Evolutionary conservation across 2,888 invertebrate genomes (phyloP).

Genomic region (Cyclophora albipunctata): DNA sequence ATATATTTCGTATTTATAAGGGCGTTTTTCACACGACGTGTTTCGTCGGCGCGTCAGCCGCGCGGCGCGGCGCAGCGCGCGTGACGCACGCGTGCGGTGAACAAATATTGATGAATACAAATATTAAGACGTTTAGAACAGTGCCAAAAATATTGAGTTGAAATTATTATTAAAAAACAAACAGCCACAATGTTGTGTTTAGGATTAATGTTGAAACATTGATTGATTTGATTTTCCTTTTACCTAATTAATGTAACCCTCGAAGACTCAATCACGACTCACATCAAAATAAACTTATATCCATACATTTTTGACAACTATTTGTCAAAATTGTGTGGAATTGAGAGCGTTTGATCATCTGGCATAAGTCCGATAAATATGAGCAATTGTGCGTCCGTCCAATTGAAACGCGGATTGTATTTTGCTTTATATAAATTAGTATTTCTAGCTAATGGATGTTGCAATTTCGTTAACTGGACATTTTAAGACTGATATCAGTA

Average conservation of each 20-base stretch:
- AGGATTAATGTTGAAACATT: slow-evolving; percentile 36
- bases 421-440: slow-evolving; percentile 16
- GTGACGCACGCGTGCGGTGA: slow-evolving; percentile 2
- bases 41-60: too few species aligned
- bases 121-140: slow-evolving; percentile 16
- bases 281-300: too few species aligned
- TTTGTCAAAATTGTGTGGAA: too few species aligned
- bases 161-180: not conserved
- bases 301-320: too few species aligned
- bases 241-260: too few species aligned
- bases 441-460: slow-evolving; percentile 6
- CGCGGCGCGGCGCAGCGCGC: not conserved
- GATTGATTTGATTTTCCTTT: slow-evolving; percentile 5
- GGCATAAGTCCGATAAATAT: slow-evolving; percentile 8
- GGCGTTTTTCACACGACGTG: too few species aligned
- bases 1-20: not conserved
- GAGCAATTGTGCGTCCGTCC: slow-evolving; percentile 43
- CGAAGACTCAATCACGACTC: too few species aligned
- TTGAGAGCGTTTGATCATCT: not conserved
- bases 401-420: slow-evolving; percentile 20
- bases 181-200: slow-evolving; percentile 2
- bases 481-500: slow-evolving; percentile 32
- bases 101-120: slow-evolving; percentile 9
- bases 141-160: slow-evolving; percentile 25
- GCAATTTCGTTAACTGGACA: slow-evolving; percentile 25